These are phyloP conservation scores for Pseudococcus jackbeardsleyi DNA, from an alignment of 2,888 invertebrate genomes.

Conservation along the genomic window DNA sequence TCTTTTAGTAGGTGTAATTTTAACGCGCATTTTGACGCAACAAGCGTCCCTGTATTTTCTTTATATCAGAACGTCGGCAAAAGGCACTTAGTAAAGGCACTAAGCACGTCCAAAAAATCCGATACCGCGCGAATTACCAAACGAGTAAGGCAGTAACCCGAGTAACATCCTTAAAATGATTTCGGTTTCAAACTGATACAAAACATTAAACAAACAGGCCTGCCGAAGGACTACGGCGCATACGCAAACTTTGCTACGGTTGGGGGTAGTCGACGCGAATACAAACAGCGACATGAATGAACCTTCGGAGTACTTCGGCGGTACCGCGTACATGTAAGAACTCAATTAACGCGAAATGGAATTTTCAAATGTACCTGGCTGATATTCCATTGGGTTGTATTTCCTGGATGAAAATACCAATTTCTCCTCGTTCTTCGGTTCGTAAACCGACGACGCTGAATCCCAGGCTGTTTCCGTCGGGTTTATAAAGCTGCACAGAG, in stretches of 20 bases:
- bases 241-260: neutral
- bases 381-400: slow-evolving; percentile 78
- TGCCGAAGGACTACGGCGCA: neutral
- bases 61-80: neutral
- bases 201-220: neutral
- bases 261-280: slow-evolving; percentile 3
- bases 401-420: slow-evolving; percentile 78
- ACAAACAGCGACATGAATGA: neutral
- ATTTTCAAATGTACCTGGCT: slow-evolving; percentile 72
- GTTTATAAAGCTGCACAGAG: slow-evolving; percentile 74
- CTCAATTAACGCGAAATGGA: neutral
- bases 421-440: slow-evolving; percentile 76
- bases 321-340: neutral
- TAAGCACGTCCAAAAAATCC: slow-evolving; percentile 11
- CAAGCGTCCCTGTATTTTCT: slow-evolving; percentile 21
- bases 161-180: slow-evolving; percentile 36
- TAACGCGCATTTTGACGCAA: slow-evolving; percentile 48
- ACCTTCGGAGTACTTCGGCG: neutral
- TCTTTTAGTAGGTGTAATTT: neutral
- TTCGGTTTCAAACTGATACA: slow-evolving; percentile 12
- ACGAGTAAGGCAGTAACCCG: slow-evolving; percentile 3
- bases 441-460: slow-evolving; percentile 79
- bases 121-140: slow-evolving; percentile 33
- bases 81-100: neutral
- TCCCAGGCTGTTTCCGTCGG: slow-evolving; percentile 78